Conservation (phyloP, 1,140 invertebrate genomes). For the Drosophila pallidifrons region DNA sequence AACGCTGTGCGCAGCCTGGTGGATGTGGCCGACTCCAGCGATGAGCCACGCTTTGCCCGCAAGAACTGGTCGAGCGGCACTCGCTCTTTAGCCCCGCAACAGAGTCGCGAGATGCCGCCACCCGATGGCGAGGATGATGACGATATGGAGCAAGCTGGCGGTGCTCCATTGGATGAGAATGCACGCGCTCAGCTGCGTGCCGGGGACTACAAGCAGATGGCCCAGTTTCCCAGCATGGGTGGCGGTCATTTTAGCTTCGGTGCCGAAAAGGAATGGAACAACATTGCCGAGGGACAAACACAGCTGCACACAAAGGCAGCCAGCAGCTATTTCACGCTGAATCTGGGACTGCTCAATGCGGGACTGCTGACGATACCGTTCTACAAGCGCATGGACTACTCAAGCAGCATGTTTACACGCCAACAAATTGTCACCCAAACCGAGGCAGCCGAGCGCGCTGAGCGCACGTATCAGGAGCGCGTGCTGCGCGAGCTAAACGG, state of each 20-base stretch:
- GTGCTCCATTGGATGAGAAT: conserved; percentile 61
- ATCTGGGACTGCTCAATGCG: conserved; percentile 63
- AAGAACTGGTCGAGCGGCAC: conserved; percentile 57
- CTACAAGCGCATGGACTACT: conserved; percentile 82
- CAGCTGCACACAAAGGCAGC: conserved; percentile 62
- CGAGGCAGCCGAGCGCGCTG: conserved; percentile 70
- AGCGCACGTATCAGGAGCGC: conserved; percentile 64
- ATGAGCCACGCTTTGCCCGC: conserved; percentile 68
- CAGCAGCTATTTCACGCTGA: conserved; percentile 71
- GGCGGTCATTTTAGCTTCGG: conserved; percentile 77
- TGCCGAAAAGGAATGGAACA: conserved; percentile 78
- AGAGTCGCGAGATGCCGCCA: conserved; percentile 61
- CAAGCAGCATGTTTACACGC: conserved; percentile 63
- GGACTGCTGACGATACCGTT: conserved; percentile 81
- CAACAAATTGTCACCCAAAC: conserved; percentile 65
- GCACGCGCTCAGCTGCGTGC: conserved; percentile 72
- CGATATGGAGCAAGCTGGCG: conserved; percentile 56
- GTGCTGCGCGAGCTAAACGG: conserved; percentile 56
- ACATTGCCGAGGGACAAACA: conserved; percentile 55
- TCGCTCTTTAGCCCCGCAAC: conserved; percentile 52
- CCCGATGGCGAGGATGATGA: conserved; percentile 57
- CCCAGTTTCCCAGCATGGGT: conserved; percentile 66
- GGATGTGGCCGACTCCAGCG: conserved; percentile 80
- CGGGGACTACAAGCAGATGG: conserved; percentile 70
- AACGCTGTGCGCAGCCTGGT: conserved; percentile 66